These are phyloP conservation scores for Microplitis mediator DNA, from an alignment of 1,140 invertebrate genomes.

Conservation along the genomic window DNA sequence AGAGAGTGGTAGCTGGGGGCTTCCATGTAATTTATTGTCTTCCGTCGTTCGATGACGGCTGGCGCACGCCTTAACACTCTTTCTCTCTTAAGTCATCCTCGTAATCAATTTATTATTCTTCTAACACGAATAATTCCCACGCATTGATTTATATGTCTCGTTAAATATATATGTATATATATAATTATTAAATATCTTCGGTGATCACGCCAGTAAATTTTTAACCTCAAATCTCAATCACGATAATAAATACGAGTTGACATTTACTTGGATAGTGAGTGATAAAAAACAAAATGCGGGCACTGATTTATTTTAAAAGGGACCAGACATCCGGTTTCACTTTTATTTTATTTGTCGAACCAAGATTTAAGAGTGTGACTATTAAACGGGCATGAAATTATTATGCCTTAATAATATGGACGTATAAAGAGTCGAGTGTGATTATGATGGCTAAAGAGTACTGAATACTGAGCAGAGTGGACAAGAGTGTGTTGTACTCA, in stretches of 20 bases:
- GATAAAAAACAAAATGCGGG: constrained; percentile 51
- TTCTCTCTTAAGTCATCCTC: constrained; percentile 20
- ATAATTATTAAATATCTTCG: background rate
- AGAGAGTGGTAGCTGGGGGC: constrained; percentile 30
- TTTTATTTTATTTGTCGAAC: constrained; percentile 41
- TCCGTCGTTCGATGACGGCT: constrained; percentile 48
- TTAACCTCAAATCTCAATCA: background rate
- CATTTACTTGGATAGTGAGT: constrained; percentile 1
- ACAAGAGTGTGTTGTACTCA: no score
- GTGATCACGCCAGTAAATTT: background rate
- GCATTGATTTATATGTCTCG: background rate
- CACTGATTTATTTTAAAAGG: constrained; percentile 52
- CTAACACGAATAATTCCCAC: background rate
- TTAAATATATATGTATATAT: background rate
- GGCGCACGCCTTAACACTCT: constrained; percentile 41
- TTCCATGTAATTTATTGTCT: constrained; percentile 56
- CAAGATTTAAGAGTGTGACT: constrained; percentile 44
- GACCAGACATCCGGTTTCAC: constrained; percentile 56
- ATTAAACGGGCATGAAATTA: background rate
- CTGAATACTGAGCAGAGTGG: background rate
- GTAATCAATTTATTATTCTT: background rate
- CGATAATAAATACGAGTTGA: no score
- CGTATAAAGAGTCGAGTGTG: no score
- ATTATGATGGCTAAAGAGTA: background rate
- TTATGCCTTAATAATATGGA: no score